These are phyloP conservation scores for Octonoba sinensis DNA, from an alignment of 2,888 invertebrate genomes.

Conservation along the genomic window DNA sequence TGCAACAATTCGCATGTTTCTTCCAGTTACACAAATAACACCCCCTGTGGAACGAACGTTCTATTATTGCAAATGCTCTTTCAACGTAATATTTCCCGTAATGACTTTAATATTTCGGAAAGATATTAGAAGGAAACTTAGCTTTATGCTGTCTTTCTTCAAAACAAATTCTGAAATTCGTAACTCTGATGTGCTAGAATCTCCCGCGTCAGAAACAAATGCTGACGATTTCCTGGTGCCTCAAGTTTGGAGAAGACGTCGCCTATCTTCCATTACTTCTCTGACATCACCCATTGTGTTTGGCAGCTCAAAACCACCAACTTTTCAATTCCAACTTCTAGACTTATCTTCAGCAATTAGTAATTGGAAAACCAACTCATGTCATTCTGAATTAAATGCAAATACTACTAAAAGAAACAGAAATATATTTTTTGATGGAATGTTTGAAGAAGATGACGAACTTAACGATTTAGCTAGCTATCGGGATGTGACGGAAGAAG, in stretches of 20 bases:
- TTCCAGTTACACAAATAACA: constrained; percentile 31
- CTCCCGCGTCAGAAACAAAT: background rate
- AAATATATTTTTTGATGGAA: constrained; percentile 31
- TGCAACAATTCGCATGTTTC: constrained; percentile 3
- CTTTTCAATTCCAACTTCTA: constrained; percentile 22
- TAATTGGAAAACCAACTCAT: constrained; percentile 37
- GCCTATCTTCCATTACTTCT: constrained; percentile 34
- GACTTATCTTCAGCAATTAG: constrained; percentile 41
- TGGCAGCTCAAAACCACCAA: constrained; percentile 18
- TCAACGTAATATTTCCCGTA: constrained; percentile 36
- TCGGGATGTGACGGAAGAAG: constrained; percentile 56
- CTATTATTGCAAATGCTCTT: constrained; percentile 36
- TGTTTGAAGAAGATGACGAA: constrained; percentile 51
- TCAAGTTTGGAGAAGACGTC: constrained; percentile 35
- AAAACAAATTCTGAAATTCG: constrained; percentile 22
- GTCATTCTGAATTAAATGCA: constrained; percentile 10
- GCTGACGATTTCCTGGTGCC: constrained; percentile 34
- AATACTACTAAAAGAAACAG: background rate
- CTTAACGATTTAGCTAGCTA: constrained; percentile 28
- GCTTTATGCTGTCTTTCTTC: constrained; percentile 25
- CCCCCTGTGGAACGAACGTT: constrained; percentile 8
- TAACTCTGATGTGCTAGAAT: background rate
- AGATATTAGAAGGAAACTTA: constrained; percentile 48
- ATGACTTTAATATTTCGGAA: constrained; percentile 20
- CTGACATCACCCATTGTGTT: constrained; percentile 47